Percentiles rank a stretch among this genome's conserved stretches.
Evolutionary conservation across 2,888 invertebrate genomes (phyloP).

Genomic region (Macaria notata): DNA sequence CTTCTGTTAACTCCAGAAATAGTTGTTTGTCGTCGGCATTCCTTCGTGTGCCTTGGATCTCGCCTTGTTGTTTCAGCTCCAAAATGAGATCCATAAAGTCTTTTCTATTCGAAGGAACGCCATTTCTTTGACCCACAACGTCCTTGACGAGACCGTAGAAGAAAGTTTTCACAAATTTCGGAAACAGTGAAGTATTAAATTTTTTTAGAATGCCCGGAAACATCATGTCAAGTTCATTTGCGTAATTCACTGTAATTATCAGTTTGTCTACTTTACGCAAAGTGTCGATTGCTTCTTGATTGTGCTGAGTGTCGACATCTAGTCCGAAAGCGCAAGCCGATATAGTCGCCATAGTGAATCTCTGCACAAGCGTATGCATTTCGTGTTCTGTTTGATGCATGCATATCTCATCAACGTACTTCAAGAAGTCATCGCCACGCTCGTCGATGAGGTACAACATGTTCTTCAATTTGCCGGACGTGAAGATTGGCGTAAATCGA

Average conservation of each 20-base stretch:
- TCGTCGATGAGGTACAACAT: slow-evolving; percentile 54
- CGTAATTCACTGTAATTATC: slow-evolving; percentile 28
- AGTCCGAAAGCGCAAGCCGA: slow-evolving; percentile 51
- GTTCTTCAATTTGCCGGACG: slow-evolving; percentile 58
- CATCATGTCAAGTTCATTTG: slow-evolving; percentile 47
- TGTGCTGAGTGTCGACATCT: slow-evolving; percentile 38
- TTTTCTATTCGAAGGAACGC: slow-evolving; percentile 41
- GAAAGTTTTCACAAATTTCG: slow-evolving; percentile 34
- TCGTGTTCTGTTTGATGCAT: slow-evolving; percentile 38
- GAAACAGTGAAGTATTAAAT: slow-evolving; percentile 40
- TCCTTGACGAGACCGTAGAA: slow-evolving; percentile 41
- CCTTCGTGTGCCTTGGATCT: slow-evolving; percentile 34
- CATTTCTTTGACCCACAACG: slow-evolving; percentile 44
- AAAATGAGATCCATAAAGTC: slow-evolving; percentile 58
- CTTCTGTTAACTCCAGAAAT: slow-evolving; percentile 47
- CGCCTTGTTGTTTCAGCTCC: slow-evolving; percentile 44
- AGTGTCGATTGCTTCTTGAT: slow-evolving; percentile 25
- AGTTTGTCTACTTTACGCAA: slow-evolving; percentile 33
- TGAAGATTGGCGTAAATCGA: slow-evolving; percentile 56
- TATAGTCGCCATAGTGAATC: slow-evolving; percentile 47
- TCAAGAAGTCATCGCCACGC: slow-evolving; percentile 43
- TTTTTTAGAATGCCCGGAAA: slow-evolving; percentile 48
- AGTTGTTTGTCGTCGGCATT: slow-evolving; percentile 24
- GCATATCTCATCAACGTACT: slow-evolving; percentile 34
- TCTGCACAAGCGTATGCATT: slow-evolving; percentile 41